Evolutionary conservation across 2,888 invertebrate genomes (phyloP).

Genomic region (Drosophila ustulata): DNA sequence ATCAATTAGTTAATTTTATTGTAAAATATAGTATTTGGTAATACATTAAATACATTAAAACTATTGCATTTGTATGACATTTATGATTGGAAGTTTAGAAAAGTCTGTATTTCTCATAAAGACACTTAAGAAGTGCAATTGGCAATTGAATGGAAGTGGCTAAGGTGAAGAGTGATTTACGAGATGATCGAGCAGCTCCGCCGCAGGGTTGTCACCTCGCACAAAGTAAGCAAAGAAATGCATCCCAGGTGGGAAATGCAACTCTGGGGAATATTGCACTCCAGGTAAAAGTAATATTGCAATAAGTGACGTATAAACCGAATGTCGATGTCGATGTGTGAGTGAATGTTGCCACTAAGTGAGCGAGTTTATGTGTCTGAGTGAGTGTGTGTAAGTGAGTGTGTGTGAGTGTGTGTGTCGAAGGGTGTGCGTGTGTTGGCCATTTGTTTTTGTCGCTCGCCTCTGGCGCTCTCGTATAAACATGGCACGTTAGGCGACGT

Average conservation of each 20-base stretch:
- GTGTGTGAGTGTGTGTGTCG: slow-evolving; percentile 5
- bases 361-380: neutral
- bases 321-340: slow-evolving; percentile 14
- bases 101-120: too few relatives aligned
- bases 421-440: slow-evolving; percentile 46
- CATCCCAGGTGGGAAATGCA: neutral
- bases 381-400: slow-evolving; percentile 3
- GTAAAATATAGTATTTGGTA: too few relatives aligned
- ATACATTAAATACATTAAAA: too few relatives aligned
- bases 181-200: neutral
- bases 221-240: neutral
- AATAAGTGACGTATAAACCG: slow-evolving; percentile 47
- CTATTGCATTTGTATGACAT: too few relatives aligned
- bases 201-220: slow-evolving; percentile 1
- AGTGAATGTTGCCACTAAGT: neutral
- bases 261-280: neutral
- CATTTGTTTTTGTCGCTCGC: slow-evolving; percentile 70
- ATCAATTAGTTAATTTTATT: too few relatives aligned
- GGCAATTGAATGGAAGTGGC: neutral
- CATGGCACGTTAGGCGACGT: slow-evolving; percentile 78
- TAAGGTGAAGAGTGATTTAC: neutral
- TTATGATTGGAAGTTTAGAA: too few relatives aligned
- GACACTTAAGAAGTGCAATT: too few relatives aligned
- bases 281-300: slow-evolving; percentile 18
- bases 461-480: slow-evolving; percentile 64